Base-by-base conservation (phyloP, 2,797 vertebrate genomes). In the Gorsachius magnificus region DNA sequence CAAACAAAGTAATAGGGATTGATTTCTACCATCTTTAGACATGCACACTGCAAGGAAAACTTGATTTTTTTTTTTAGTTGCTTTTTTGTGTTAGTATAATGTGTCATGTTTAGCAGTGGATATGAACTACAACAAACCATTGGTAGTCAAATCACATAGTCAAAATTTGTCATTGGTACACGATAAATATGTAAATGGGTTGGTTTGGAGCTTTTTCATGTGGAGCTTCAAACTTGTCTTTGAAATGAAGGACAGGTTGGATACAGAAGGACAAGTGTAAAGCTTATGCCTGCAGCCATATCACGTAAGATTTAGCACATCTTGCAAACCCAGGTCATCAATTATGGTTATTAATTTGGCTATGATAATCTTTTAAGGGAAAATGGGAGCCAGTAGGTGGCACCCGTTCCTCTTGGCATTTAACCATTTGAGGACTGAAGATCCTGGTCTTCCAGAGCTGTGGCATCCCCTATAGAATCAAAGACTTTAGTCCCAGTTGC, bases 391-490 rank as follows among this genome's bases (percentile, higher is more conserved):
- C 86, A 43, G 72, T 61, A 90, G 90, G 50, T 87, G 61, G 72
- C 85, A 90, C 15, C 72, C 21, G 0, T 75, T 69, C 46, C 69
- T 76, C 21, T 71, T 22, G 21, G 41, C 2, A 8, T 83, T 95
- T 89, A 93, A 81, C 85, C 41, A 35, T 83, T 71, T 85, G 61
- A 25, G 11, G 60, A 12, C 79, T 18, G 22, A 71, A 53, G 31
- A 50, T n/a, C 36, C 33, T 38, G 12, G 26, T 74, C 41, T 81
- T 18, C 20, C 3, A 1, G 48, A 71, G 8, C 17, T 41, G 22
- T 66, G 16, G 6, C 22, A 33, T 51, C 17, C 35, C 11, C 6
- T 0, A 0, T 35, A 71, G 41, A 85, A n/a, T 48, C 21, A 31
- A 87, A 80, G 43, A 38, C 33, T n/a, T 28, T 38, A 58, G 45